Percentiles rank a stretch among this genome's conserved stretches.
phyloP scores from a whole-genome alignment of 1,140 invertebrate species.

The Lanistes nyassanus region DNA sequence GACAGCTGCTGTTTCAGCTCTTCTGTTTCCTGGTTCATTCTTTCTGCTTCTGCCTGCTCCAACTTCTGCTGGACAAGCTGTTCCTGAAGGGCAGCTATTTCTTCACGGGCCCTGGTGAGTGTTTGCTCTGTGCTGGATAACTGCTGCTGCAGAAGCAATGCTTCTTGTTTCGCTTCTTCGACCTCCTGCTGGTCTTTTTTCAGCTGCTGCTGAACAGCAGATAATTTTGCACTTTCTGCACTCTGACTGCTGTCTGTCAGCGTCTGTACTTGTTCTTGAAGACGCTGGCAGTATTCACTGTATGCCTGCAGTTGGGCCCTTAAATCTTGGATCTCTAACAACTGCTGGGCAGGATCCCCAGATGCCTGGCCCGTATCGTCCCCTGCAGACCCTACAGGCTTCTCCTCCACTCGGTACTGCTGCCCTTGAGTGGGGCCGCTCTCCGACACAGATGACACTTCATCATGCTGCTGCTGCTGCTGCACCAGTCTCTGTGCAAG shows the following conservation, averaged over 20 bases:
- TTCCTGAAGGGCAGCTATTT: neutral
- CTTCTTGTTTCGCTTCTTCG: constrained; percentile 6
- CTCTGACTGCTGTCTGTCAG: constrained; percentile 36
- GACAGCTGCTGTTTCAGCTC: neutral
- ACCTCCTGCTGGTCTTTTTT: constrained; percentile 2
- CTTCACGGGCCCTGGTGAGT: neutral
- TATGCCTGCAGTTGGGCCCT: constrained; percentile 37
- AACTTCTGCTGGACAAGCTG: neutral
- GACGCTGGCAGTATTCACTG: constrained; percentile 44
- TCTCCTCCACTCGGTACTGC: neutral
- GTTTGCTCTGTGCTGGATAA: neutral
- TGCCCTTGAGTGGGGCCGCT: neutral
- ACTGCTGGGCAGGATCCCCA: neutral
- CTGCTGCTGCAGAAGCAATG: constrained; percentile 20
- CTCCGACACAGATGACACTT: neutral
- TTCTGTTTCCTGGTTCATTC: neutral
- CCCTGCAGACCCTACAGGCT: neutral
- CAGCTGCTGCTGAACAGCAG: constrained; percentile 9
- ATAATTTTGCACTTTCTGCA: constrained; percentile 5
- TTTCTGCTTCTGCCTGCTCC: neutral
- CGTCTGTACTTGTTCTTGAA: constrained; percentile 47
- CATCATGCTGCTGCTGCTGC: too few species aligned
- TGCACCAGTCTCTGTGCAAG: constrained; percentile 24
- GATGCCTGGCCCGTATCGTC: neutral
- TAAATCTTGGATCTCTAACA: constrained; percentile 27